phyloP scores from a whole-genome alignment of 1,140 invertebrate species.

The Drosophila sechellia region DNA sequence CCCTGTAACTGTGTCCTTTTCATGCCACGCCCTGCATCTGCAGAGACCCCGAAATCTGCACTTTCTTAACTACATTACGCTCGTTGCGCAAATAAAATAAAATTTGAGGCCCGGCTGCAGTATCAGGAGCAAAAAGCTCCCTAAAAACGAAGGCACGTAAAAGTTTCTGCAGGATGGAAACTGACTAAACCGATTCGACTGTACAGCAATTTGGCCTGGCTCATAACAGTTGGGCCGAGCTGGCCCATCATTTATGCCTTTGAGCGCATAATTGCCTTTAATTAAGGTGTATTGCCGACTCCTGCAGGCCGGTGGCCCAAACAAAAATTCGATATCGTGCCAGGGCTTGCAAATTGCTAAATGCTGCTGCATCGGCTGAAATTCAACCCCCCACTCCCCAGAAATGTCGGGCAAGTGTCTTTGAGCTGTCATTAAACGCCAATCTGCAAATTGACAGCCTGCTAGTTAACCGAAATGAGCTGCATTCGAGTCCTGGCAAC shows the following conservation, averaged over 20 bases:
- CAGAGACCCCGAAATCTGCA: slow-evolving; percentile 58
- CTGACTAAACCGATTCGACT: slow-evolving; percentile 51
- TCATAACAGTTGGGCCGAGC: slow-evolving; percentile 73
- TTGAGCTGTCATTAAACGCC: slow-evolving; percentile 70
- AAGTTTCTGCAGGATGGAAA: slow-evolving; percentile 49
- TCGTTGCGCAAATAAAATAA: slow-evolving; percentile 71
- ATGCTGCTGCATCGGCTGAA: slow-evolving; percentile 37
- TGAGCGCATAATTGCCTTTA: slow-evolving; percentile 81
- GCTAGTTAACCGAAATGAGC: slow-evolving; percentile 50
- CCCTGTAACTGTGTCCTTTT: background rate
- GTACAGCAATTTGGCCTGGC: slow-evolving; percentile 71
- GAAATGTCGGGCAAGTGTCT: slow-evolving; percentile 43
- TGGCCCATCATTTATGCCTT: slow-evolving; percentile 77
- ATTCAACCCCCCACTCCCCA: slow-evolving; percentile 26
- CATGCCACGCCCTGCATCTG: slow-evolving; percentile 16
- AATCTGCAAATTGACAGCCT: slow-evolving; percentile 62
- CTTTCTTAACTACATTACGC: slow-evolving; percentile 78
- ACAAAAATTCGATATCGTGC: slow-evolving; percentile 68
- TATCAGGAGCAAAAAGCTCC: slow-evolving; percentile 7
- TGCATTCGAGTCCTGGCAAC: slow-evolving; percentile 19
- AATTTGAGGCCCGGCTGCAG: slow-evolving; percentile 37
- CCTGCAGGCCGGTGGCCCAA: slow-evolving; percentile 37
- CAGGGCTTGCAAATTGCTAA: slow-evolving; percentile 48
- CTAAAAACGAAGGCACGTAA: slow-evolving; percentile 57
- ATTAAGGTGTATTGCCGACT: slow-evolving; percentile 72